These are phyloP conservation scores for Neolamprologus sp. DNA, from an alignment of 2,113 vertebrate species.

Conservation along the genomic window DNA sequence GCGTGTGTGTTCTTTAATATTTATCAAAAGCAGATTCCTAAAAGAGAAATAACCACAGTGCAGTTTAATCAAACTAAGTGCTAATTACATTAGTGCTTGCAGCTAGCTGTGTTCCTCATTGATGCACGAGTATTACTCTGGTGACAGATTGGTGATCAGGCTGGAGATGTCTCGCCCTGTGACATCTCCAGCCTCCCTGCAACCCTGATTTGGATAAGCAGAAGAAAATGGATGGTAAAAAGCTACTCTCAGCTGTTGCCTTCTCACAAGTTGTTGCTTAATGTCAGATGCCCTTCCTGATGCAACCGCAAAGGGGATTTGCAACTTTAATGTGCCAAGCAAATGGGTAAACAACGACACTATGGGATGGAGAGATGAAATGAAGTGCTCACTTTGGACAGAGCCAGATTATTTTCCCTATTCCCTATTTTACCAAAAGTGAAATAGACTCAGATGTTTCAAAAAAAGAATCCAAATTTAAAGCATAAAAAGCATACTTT, in stretches of 20 bases:
- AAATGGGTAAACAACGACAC: background rate
- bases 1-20: background rate
- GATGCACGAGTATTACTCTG: background rate
- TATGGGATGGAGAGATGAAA: background rate
- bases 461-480: background rate
- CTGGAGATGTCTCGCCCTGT: background rate
- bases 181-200: background rate
- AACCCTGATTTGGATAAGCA: background rate
- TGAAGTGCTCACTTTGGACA: background rate
- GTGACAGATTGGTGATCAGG: background rate
- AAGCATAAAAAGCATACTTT: background rate
- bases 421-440: background rate
- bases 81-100: background rate
- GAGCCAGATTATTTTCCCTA: background rate
- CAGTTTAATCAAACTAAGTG: background rate
- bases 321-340: background rate
- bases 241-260: background rate
- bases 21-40: background rate
- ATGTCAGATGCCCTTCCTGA: background rate
- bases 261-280: background rate
- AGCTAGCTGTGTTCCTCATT: background rate
- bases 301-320: background rate
- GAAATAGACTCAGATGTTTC: background rate
- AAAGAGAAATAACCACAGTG: background rate
- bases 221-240: background rate